Conservation (phyloP, 37 sponge, comb jelly and placozoan species). For the Geodia barretti region DNA sequence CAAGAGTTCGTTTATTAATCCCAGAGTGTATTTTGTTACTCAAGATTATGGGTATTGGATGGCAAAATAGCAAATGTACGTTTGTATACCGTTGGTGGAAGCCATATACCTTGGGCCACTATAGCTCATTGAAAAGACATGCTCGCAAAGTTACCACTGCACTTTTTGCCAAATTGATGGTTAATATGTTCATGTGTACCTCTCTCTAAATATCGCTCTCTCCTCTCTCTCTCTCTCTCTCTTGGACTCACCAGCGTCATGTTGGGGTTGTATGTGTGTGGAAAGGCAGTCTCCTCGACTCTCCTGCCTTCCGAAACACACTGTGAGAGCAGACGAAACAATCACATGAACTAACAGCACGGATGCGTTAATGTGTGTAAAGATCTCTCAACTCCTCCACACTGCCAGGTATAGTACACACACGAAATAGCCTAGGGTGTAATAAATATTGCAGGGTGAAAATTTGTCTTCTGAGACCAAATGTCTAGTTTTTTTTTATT, state of each 20-base stretch:
- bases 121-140: no score
- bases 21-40: neutral
- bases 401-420: no score
- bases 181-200: neutral
- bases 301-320: constrained; percentile 17
- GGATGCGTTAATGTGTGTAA: neutral
- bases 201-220: no score
- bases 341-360: neutral
- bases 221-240: constrained; percentile 1
- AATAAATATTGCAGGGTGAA: no score
- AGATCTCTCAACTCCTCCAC: no score
- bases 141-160: no score
- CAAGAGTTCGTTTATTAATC: no score
- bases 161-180: neutral
- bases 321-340: constrained; percentile 1
- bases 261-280: constrained; percentile 68
- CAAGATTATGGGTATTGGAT: neutral
- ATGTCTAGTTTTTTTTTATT: no score
- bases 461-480: no score
- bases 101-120: neutral
- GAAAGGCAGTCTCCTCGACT: constrained; percentile 63
- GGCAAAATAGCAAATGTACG: neutral
- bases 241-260: constrained; percentile 52
- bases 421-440: no score
- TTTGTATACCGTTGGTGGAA: neutral